A percentile compares a stretch with the other conserved stretches of the same genome.
phyloP scores from a whole-genome alignment of 2,797 vertebrate genomes.

The Gymnodraco acuticeps region DNA sequence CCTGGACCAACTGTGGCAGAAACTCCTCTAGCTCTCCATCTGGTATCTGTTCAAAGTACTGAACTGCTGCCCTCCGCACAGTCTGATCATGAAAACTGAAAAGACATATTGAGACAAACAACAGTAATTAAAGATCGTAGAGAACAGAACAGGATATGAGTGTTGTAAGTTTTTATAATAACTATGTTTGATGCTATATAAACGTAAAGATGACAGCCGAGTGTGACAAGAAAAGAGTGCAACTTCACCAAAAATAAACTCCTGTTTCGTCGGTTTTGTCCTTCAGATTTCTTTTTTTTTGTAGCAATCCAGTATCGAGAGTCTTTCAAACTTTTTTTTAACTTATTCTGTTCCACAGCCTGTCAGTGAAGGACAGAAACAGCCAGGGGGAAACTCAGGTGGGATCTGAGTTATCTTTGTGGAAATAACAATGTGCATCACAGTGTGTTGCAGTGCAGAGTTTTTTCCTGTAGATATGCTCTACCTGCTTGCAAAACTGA shows the following conservation, averaged over 20 bases:
- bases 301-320: not conserved
- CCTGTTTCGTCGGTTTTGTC: not conserved
- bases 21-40: conserved; percentile 88
- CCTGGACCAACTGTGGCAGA: conserved; percentile 92
- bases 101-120: conserved; percentile 22
- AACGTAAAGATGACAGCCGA: not conserved
- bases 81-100: conserved; percentile 91
- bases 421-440: not conserved
- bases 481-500: not conserved
- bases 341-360: not conserved
- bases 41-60: conserved; percentile 84
- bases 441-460: not conserved
- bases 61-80: conserved; percentile 85
- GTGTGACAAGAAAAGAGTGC: not conserved
- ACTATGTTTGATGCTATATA: not conserved
- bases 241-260: not conserved
- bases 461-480: not conserved
- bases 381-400: not conserved
- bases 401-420: not conserved
- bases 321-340: not conserved
- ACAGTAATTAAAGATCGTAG: not conserved
- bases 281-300: not conserved
- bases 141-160: not conserved
- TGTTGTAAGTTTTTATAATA: not conserved
- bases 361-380: not conserved